phyloP scores from a whole-genome alignment of 1,140 invertebrate species.

The Musca vetustissima region DNA sequence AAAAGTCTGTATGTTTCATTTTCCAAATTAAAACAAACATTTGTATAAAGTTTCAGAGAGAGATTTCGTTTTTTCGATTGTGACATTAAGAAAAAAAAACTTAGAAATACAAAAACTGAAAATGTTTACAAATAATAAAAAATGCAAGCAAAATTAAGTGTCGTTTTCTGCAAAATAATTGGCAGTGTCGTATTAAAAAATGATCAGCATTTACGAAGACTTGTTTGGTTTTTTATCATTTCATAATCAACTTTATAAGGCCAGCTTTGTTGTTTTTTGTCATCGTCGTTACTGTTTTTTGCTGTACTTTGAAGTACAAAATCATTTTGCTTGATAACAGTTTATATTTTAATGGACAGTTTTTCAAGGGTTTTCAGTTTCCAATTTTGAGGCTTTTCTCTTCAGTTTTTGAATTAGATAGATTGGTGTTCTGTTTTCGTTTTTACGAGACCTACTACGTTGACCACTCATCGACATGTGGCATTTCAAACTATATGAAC shows the following conservation, averaged over 20 bases:
- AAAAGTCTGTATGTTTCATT: not conserved
- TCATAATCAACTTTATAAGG: conserved; percentile 9
- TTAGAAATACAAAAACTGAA: not conserved
- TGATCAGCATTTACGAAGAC: not conserved
- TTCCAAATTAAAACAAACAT: conserved; percentile 7
- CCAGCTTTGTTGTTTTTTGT: conserved; percentile 15
- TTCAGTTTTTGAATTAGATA: not conserved
- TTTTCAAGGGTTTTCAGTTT: not conserved
- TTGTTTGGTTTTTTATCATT: not conserved
- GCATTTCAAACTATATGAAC: conserved; percentile 71
- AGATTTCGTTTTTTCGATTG: no score
- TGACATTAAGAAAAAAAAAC: not conserved
- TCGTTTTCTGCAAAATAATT: conserved; percentile 10
- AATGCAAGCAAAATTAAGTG: not conserved
- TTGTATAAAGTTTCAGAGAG: not conserved
- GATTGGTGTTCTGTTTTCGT: not conserved
- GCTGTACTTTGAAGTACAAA: not conserved
- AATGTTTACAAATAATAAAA: not conserved
- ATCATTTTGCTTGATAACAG: not conserved
- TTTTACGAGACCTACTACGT: conserved; percentile 10
- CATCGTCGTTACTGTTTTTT: not conserved
- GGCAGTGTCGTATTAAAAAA: conserved; percentile 15
- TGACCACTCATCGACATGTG: conserved; percentile 22
- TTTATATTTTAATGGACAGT: not conserved
- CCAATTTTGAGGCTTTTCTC: no score